A percentile compares a stretch with the other conserved stretches of the same genome.
phyloP scores from a whole-genome alignment of 2,113 vertebrate species.

The Phylloscopus trochiloides region DNA sequence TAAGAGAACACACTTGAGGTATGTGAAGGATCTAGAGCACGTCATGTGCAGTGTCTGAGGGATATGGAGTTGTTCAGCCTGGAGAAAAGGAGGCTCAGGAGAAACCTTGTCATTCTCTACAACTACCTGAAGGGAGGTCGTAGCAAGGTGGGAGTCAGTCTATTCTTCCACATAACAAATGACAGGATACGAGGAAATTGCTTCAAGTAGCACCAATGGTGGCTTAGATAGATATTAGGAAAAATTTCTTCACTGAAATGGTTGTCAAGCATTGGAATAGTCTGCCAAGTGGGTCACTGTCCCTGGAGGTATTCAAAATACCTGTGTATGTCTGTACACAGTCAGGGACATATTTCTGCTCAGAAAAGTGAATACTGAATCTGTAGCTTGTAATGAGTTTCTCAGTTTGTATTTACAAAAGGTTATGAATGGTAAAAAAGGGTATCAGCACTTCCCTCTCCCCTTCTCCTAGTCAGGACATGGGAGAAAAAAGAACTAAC shows the following conservation, averaged over 20 bases:
- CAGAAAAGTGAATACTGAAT: neutral
- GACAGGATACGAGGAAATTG: neutral
- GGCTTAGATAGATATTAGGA: neutral
- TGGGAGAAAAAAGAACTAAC: neutral
- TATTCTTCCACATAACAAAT: neutral
- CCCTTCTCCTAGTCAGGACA: neutral
- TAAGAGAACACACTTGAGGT: neutral
- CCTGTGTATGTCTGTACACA: neutral
- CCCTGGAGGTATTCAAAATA: neutral
- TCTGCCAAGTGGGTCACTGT: neutral
- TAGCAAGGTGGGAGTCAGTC: neutral
- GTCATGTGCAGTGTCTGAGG: neutral
- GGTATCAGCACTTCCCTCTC: neutral
- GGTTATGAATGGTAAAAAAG: slow-evolving; percentile 14
- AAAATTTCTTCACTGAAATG: neutral
- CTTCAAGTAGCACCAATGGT: neutral
- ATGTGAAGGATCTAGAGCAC: neutral
- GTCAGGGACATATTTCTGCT: neutral
- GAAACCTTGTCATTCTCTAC: neutral
- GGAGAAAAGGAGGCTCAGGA: neutral
- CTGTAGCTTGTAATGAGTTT: neutral
- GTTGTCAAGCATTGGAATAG: neutral
- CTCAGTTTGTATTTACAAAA: slow-evolving; percentile 50
- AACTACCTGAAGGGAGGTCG: neutral
- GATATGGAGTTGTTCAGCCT: neutral